phyloP scores from a whole-genome alignment of 2,113 vertebrate species.

The Crotophaga sulcirostris region DNA sequence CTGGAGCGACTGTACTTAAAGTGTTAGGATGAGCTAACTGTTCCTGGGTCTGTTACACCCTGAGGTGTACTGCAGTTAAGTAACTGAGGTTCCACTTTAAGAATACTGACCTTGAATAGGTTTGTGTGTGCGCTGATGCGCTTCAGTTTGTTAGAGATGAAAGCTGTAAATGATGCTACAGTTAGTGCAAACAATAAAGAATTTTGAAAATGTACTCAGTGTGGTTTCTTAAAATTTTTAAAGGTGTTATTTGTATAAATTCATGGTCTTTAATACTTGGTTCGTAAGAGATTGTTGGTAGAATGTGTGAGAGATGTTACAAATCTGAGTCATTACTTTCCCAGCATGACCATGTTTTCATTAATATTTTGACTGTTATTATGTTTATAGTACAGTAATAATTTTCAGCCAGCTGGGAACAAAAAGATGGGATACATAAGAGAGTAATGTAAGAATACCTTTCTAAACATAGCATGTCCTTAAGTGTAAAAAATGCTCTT shows the following conservation, averaged over 20 bases:
- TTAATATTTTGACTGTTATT: neutral
- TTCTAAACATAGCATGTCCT: neutral
- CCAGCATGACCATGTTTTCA: neutral
- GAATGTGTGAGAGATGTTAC: neutral
- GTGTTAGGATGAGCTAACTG: neutral
- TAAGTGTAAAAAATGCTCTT: neutral
- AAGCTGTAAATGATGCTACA: neutral
- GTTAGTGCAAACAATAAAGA: conserved; percentile 54
- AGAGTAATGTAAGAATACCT: neutral
- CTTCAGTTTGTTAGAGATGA: neutral
- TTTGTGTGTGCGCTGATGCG: neutral
- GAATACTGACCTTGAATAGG: neutral
- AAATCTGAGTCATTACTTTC: neutral
- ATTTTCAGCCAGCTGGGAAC: neutral
- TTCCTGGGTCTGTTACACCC: neutral
- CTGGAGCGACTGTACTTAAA: neutral
- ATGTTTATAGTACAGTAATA: neutral
- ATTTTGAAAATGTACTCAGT: neutral
- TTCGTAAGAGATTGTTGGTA: neutral
- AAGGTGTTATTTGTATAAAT: neutral
- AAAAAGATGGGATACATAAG: neutral
- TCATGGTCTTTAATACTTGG: neutral
- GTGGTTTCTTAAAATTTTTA: neutral
- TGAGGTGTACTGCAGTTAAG: neutral
- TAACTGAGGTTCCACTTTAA: neutral